A percentile compares a stretch with the other conserved stretches of the same genome.
Evolutionary conservation across 2,797 vertebrate species (phyloP).

Genomic region (Semaprochilodus insignis): DNA sequence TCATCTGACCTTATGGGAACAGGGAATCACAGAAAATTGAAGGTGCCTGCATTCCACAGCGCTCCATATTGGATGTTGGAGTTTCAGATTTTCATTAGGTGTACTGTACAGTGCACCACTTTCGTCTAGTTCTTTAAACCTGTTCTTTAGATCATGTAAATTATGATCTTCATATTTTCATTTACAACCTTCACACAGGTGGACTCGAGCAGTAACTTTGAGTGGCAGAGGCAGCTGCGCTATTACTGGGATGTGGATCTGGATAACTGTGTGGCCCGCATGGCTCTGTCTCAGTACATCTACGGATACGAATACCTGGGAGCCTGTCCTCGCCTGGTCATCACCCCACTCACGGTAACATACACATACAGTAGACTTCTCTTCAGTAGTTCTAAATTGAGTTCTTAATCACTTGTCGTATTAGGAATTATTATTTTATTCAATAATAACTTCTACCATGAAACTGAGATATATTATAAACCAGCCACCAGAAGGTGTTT

Average conservation of each 20-base stretch:
- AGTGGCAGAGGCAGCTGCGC: conserved; percentile 89
- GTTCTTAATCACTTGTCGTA: no score
- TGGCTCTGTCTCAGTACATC: conserved; percentile 88
- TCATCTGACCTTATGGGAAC: no score
- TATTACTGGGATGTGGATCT: conserved; percentile 88
- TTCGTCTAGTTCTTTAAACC: no score
- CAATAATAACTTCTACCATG: not conserved
- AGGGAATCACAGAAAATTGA: no score
- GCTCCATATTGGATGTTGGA: no score
- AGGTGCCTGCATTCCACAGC: no score
- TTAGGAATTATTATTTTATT: not conserved
- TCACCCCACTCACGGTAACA: conserved; percentile 87
- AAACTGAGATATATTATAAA: no score
- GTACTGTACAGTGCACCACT: no score
- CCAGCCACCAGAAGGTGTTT: no score
- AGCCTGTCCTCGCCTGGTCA: conserved; percentile 87
- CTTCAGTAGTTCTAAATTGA: no score
- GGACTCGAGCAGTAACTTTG: conserved; percentile 80
- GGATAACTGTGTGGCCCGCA: conserved; percentile 86
- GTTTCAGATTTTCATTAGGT: no score
- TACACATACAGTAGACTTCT: not conserved
- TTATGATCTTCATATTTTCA: not conserved
- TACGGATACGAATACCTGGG: conserved; percentile 91
- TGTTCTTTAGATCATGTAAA: no score
- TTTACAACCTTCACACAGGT: conserved; percentile 72